Conservation (phyloP, 1,140 invertebrate species). For the Cyphomyrmex costatus region DNA sequence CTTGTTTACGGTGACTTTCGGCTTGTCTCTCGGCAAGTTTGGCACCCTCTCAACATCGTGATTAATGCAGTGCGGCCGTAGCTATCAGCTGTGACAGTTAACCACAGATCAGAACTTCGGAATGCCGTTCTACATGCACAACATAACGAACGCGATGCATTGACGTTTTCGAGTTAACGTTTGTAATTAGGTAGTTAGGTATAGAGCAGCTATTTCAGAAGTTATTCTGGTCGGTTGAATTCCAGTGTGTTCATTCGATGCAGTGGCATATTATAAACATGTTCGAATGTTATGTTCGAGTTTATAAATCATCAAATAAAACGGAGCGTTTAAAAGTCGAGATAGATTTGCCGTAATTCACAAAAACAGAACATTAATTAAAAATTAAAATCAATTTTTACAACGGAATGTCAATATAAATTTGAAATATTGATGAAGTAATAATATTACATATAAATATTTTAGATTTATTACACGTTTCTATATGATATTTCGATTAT, state of each 20-base stretch:
- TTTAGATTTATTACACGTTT: neutral
- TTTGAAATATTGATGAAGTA: neutral
- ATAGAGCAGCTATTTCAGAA: slow-evolving; percentile 28
- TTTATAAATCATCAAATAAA: neutral
- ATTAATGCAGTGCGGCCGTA: slow-evolving; percentile 53
- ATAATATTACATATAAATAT: neutral
- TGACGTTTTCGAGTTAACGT: slow-evolving; percentile 46
- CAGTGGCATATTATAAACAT: neutral
- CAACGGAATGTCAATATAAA: neutral
- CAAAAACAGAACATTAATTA: neutral
- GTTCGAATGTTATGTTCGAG: neutral
- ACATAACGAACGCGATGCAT: slow-evolving; percentile 13
- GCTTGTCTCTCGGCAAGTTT: slow-evolving; percentile 36
- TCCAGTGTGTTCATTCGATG: neutral
- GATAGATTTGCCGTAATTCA: too few species aligned
- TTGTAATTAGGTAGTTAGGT: slow-evolving; percentile 41
- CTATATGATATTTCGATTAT: neutral
- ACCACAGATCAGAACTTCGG: slow-evolving; percentile 51
- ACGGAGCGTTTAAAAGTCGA: neutral
- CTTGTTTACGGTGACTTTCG: slow-evolving; percentile 49
- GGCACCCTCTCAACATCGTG: slow-evolving; percentile 59
- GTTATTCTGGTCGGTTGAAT: slow-evolving; percentile 7
- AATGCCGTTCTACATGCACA: slow-evolving; percentile 27
- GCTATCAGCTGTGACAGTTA: slow-evolving; percentile 56
- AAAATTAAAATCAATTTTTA: neutral